Evolutionary conservation across 2,797 vertebrate genomes (phyloP).

Genomic region (Chlorospingus semifuscus): DNA sequence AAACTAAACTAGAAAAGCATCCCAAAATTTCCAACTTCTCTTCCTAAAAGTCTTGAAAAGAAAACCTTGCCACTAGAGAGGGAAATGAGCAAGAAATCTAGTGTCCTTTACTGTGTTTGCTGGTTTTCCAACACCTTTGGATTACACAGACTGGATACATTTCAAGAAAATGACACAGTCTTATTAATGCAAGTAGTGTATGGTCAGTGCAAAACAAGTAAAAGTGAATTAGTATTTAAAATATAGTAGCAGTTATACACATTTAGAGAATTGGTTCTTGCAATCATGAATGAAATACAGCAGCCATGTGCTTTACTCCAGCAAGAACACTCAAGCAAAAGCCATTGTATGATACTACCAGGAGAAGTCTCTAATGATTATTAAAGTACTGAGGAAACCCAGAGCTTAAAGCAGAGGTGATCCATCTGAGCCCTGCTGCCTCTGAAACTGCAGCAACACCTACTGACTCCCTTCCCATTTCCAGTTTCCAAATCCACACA

Average conservation of each 20-base stretch:
- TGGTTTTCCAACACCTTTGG: background rate
- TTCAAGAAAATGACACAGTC: background rate
- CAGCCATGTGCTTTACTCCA: background rate
- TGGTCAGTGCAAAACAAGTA: background rate
- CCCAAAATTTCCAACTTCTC: background rate
- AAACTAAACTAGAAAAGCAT: background rate
- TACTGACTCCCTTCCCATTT: background rate
- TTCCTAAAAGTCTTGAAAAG: background rate
- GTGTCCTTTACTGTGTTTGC: background rate
- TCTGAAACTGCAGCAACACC: background rate
- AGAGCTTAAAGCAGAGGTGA: background rate
- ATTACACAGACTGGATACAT: background rate
- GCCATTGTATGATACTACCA: background rate
- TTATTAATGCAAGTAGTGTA: background rate
- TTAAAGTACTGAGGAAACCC: background rate
- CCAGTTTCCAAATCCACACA: background rate
- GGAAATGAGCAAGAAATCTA: background rate
- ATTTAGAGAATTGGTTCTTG: background rate
- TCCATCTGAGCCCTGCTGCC: background rate
- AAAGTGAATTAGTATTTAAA: background rate
- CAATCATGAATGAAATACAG: background rate
- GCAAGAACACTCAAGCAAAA: background rate
- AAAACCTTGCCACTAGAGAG: background rate
- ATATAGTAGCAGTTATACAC: background rate
- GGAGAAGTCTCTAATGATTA: background rate